Conservation (phyloP, 1,140 invertebrate species). For the Frieseomelitta varia region DNA sequence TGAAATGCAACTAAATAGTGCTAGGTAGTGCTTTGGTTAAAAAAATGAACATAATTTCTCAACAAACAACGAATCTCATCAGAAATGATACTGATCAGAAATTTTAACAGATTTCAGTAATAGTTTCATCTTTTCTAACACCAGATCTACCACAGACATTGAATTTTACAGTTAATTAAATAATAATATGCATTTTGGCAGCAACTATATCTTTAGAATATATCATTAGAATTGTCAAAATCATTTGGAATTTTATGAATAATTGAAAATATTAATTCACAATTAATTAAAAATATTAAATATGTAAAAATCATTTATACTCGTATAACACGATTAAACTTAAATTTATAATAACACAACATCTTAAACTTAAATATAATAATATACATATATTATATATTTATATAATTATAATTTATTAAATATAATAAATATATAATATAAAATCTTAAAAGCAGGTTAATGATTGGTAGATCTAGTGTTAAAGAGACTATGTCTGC, state of each 20-base stretch:
- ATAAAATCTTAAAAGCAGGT: not conserved
- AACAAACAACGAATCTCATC: not conserved
- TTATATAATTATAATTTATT: no score
- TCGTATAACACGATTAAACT: no score
- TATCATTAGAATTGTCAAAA: not conserved
- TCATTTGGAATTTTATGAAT: not conserved
- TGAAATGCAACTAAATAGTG: not conserved
- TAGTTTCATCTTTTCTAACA: not conserved
- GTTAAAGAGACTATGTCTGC: not conserved
- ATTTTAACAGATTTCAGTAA: not conserved
- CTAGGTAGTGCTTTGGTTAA: not conserved
- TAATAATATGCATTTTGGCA: not conserved
- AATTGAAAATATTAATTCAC: not conserved
- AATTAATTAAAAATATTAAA: not conserved
- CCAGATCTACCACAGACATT: not conserved
- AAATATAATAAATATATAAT: no score
- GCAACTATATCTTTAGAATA: not conserved
- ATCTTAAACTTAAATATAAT: no score
- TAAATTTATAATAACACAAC: no score
- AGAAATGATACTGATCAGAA: not conserved
- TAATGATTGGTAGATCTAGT: not conserved
- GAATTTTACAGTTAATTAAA: not conserved
- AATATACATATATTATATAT: no score
- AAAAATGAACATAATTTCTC: not conserved
- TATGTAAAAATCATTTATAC: not conserved